Percentiles rank a stretch among this genome's conserved stretches.
These are phyloP conservation scores for Hypselothyrea guttata DNA, from an alignment of 2,888 invertebrate species.

Conservation along the genomic window DNA sequence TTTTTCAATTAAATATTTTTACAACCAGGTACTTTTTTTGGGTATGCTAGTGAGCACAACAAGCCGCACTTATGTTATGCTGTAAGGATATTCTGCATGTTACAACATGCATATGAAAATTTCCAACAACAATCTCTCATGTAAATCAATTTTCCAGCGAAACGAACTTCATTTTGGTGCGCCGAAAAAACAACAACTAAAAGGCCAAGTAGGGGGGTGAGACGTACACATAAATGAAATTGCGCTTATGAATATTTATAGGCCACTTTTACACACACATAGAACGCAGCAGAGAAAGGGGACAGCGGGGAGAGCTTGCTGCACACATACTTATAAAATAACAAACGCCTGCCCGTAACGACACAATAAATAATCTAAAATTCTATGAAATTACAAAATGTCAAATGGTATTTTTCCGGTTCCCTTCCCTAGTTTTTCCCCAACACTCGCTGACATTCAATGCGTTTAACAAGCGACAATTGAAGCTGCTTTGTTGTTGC, in stretches of 20 bases:
- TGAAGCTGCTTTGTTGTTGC: constrained; percentile 10
- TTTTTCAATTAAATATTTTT: constrained; percentile 76
- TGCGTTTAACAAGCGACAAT: constrained; percentile 30
- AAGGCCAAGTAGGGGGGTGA: neutral
- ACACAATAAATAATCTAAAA: constrained; percentile 73
- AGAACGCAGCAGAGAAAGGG: neutral
- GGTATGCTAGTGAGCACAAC: constrained; percentile 33
- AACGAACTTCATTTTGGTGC: constrained; percentile 63
- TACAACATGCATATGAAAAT: constrained; percentile 36
- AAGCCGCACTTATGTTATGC: constrained; percentile 31
- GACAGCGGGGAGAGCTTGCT: too few species aligned
- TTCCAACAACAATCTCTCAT: constrained; percentile 55
- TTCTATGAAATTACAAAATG: constrained; percentile 75
- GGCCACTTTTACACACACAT: constrained; percentile 34
- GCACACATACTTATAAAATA: constrained; percentile 1
- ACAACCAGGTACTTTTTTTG: constrained; percentile 37
- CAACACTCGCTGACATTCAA: constrained; percentile 22
- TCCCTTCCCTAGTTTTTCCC: neutral
- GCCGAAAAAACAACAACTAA: constrained; percentile 16
- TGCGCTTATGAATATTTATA: constrained; percentile 74
- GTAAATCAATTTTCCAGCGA: constrained; percentile 73
- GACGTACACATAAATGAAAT: constrained; percentile 45
- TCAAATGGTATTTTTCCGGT: constrained; percentile 59
- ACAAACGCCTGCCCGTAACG: constrained; percentile 1
- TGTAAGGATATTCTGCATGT: constrained; percentile 3